Evolutionary conservation across 2,888 invertebrate genomes (phyloP).

Genomic region (Carterocephalus palaemon): DNA sequence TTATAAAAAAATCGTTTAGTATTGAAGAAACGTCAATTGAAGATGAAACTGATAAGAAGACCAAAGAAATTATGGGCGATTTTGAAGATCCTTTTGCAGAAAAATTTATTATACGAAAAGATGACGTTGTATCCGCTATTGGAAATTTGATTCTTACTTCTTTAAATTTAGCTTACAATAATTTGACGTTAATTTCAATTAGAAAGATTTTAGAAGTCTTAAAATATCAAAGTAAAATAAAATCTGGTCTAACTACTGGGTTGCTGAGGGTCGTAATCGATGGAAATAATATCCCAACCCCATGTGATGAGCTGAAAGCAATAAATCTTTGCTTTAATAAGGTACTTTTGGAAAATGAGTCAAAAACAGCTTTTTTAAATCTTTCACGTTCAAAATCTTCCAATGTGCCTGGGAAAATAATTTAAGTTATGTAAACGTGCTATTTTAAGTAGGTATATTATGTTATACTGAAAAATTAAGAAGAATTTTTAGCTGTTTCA

Average conservation of each 20-base stretch:
- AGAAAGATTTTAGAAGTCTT: conserved; percentile 40
- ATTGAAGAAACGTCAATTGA: conserved; percentile 9
- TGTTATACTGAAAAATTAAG: too few relatives aligned
- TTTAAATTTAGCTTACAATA: conserved; percentile 51
- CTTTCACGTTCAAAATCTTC: not conserved
- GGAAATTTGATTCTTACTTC: conserved; percentile 50
- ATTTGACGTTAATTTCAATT: conserved; percentile 38
- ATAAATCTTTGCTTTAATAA: conserved; percentile 37
- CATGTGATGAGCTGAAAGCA: conserved; percentile 37
- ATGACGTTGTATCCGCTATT: conserved; percentile 33
- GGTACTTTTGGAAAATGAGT: conserved; percentile 23
- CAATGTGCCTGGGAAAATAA: not conserved
- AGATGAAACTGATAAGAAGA: conserved; percentile 34
- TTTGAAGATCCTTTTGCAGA: conserved; percentile 39
- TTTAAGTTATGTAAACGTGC: not conserved
- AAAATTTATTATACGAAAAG: conserved; percentile 29
- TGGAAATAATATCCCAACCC: conserved; percentile 44
- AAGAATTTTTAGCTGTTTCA: not conserved
- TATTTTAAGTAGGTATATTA: not conserved
- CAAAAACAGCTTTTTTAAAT: conserved; percentile 1
- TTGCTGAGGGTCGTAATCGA: conserved; percentile 45
- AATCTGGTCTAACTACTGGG: conserved; percentile 33
- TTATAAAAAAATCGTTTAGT: conserved; percentile 8
- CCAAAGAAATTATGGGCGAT: conserved; percentile 36
- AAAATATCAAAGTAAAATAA: conserved; percentile 39